phyloP scores from a whole-genome alignment of 2,888 invertebrate species.

The Taphrorychus bicolor region DNA sequence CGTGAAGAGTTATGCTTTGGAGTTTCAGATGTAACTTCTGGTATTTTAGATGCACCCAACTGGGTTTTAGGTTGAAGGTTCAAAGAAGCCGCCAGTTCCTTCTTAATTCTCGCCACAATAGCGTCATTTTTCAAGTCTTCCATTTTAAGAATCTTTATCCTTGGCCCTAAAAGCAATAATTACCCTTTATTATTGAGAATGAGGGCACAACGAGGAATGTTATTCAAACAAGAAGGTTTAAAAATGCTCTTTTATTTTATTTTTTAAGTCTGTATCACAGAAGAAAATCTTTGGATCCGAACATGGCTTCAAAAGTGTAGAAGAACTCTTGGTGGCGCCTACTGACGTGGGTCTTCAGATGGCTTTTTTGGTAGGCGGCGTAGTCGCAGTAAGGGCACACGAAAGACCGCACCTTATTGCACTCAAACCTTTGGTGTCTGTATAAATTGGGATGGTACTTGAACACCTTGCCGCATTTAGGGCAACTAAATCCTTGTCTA shows the following conservation, averaged over 20 bases:
- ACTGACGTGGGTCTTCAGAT: slow-evolving; percentile 44
- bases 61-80: not conserved
- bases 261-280: no score
- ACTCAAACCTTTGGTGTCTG: slow-evolving; percentile 60
- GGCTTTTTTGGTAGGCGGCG: slow-evolving; percentile 48
- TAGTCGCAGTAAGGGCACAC: slow-evolving; percentile 76
- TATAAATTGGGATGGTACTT: slow-evolving; percentile 59
- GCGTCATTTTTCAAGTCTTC: slow-evolving; percentile 41
- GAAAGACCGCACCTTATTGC: slow-evolving; percentile 69
- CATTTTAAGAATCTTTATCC: slow-evolving; percentile 47
- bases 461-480: slow-evolving; percentile 58
- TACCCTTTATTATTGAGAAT: not conserved
- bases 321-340: slow-evolving; percentile 38
- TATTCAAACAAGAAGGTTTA: not conserved
- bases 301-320: slow-evolving; percentile 21
- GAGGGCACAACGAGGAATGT: not conserved
- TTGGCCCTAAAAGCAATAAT: slow-evolving; percentile 20
- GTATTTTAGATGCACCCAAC: not conserved
- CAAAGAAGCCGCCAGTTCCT: slow-evolving; percentile 39
- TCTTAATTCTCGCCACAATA: slow-evolving; percentile 48
- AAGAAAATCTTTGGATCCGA: not conserved
- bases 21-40: not conserved
- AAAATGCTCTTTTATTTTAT: not conserved
- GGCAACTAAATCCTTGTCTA: slow-evolving; percentile 46
- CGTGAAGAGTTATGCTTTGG: not conserved